These are phyloP conservation scores for Torymus texanus DNA, from an alignment of 2,888 invertebrate species.

Conservation along the genomic window DNA sequence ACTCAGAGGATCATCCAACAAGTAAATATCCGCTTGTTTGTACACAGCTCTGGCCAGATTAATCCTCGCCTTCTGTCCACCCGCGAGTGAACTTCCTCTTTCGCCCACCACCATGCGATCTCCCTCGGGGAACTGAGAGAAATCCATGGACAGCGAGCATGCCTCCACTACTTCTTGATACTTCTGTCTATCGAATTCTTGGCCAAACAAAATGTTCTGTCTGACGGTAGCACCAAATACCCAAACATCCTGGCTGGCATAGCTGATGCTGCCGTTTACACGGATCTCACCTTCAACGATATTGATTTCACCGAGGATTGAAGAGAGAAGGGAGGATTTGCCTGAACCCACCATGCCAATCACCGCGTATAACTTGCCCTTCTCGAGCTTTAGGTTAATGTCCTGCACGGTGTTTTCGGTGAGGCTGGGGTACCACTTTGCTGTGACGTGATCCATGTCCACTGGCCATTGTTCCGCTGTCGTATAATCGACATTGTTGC, in stretches of 20 bases:
- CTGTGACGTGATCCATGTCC: slow-evolving; percentile 68
- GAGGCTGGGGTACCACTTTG: slow-evolving; percentile 77
- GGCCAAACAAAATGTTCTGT: slow-evolving; percentile 91
- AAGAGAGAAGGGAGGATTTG: slow-evolving; percentile 82
- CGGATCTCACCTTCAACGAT: slow-evolving; percentile 79
- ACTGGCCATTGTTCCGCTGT: slow-evolving; percentile 41
- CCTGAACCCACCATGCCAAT: slow-evolving; percentile 87
- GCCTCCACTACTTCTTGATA: slow-evolving; percentile 76
- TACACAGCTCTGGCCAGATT: slow-evolving; percentile 86
- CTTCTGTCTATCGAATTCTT: slow-evolving; percentile 79
- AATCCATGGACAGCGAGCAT: slow-evolving; percentile 75
- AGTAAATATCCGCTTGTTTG: slow-evolving; percentile 86
- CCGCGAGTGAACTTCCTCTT: slow-evolving; percentile 83
- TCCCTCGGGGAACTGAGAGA: slow-evolving; percentile 81
- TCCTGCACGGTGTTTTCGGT: slow-evolving; percentile 77
- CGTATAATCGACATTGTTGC: too few species aligned
- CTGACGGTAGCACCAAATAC: slow-evolving; percentile 86
- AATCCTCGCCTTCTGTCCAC: slow-evolving; percentile 86
- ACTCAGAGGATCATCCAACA: slow-evolving; percentile 88
- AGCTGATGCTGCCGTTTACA: slow-evolving; percentile 82
- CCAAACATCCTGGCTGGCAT: slow-evolving; percentile 92
- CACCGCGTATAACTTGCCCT: slow-evolving; percentile 81
- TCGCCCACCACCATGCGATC: slow-evolving; percentile 85
- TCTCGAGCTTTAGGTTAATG: slow-evolving; percentile 77
- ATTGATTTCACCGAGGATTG: slow-evolving; percentile 85